These are phyloP conservation scores for Chromis chromis DNA, from an alignment of 2,797 vertebrate genomes.

Conservation along the genomic window DNA sequence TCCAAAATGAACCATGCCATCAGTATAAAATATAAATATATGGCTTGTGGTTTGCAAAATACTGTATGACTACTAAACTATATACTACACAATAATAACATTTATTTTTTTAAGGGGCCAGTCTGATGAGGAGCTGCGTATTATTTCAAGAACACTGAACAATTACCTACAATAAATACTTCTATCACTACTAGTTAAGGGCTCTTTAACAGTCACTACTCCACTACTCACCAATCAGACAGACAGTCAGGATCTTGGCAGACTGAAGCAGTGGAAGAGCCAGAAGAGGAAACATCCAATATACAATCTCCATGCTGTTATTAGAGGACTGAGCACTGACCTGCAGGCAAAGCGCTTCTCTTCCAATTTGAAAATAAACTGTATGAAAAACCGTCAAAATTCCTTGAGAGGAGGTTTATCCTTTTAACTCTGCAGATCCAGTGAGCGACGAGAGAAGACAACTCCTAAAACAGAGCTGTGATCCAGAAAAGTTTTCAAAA, in stretches of 20 bases:
- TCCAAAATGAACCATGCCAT: too few relatives aligned
- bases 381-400: conserved; percentile 6
- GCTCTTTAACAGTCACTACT: conserved; percentile 5
- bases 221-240: conserved; percentile 76
- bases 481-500: neutral
- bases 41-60: neutral
- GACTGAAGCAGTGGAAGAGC: conserved; percentile 68
- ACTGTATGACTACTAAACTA: neutral
- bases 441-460: neutral
- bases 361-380: conserved; percentile 36
- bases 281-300: conserved; percentile 69
- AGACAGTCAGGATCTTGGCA: conserved; percentile 77
- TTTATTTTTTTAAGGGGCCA: neutral
- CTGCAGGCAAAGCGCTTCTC: conserved; percentile 32
- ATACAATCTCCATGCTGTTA: conserved; percentile 59
- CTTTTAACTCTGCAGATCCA: neutral
- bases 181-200: neutral
- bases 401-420: conserved; percentile 1
- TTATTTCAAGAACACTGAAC: too few relatives aligned
- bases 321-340: conserved; percentile 22
- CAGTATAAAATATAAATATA: too few relatives aligned
- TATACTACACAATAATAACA: too few relatives aligned
- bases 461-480: neutral
- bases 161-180: neutral
- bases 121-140: neutral